Percentiles rank a stretch among this genome's conserved stretches.
Conservation (phyloP, 2,113 vertebrate species). For the Cervus canadensis region DNA sequence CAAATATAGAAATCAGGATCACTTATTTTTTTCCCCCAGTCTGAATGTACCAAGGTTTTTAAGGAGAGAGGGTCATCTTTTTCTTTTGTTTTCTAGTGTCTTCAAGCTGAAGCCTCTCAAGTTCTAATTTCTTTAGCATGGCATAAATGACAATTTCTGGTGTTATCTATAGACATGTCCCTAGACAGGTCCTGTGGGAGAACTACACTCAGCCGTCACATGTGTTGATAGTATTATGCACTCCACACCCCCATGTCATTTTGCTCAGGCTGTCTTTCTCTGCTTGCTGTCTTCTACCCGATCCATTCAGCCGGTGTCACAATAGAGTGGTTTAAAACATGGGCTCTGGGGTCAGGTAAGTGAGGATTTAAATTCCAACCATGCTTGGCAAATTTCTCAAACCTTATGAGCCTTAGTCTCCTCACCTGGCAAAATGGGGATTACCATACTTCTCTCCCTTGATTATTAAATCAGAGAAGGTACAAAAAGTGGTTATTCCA, state of each 20-base stretch:
- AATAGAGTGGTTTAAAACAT: not conserved
- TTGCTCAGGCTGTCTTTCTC: not conserved
- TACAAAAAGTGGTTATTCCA: not conserved
- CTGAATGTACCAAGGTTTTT: not conserved
- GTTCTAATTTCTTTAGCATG: not conserved
- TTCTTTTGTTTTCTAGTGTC: not conserved
- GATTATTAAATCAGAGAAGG: not conserved
- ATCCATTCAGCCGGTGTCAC: not conserved
- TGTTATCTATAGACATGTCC: not conserved
- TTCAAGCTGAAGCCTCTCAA: not conserved
- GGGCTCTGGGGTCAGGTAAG: not conserved
- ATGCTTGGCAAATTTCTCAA: conserved; percentile 9
- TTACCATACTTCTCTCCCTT: not conserved
- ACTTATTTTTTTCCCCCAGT: not conserved
- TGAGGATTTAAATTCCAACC: not conserved
- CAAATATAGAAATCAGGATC: not conserved
- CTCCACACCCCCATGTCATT: not conserved
- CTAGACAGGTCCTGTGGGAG: not conserved
- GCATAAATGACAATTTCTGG: not conserved
- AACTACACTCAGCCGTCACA: not conserved
- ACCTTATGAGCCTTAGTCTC: not conserved
- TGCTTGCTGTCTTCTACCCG: not conserved
- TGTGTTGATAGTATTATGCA: no score
- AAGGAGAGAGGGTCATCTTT: not conserved
- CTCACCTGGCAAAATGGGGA: not conserved